Evolutionary conservation across 1,140 invertebrate species (phyloP).

Genomic region (Copidosoma floridanum): DNA sequence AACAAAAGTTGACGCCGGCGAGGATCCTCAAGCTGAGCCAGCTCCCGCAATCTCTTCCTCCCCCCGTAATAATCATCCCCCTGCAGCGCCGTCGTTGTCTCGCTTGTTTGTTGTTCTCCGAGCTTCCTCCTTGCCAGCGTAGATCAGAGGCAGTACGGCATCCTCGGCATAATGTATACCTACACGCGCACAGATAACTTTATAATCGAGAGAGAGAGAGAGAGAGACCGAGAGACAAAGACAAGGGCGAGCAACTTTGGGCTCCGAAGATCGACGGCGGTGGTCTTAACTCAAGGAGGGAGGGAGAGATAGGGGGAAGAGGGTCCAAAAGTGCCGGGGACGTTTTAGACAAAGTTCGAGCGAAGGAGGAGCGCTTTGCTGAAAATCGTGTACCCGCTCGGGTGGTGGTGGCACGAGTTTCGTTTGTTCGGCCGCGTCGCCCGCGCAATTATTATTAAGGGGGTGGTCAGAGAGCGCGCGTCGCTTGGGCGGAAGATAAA

Average conservation of each 20-base stretch:
- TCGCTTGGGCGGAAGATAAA: neutral
- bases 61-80: neutral
- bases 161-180: too few species aligned
- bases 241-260: conserved; percentile 12
- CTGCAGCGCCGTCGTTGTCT: neutral
- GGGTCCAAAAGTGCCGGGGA: conserved; percentile 10
- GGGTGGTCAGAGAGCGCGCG: too few species aligned
- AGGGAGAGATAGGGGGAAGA: too few species aligned
- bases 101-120: conserved; percentile 7
- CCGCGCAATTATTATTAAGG: conserved; percentile 19
- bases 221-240: neutral
- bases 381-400: neutral
- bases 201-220: conserved; percentile 7
- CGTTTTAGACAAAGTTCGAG: conserved; percentile 8
- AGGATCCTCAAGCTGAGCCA: too few species aligned
- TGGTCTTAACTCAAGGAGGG: neutral
- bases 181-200: conserved; percentile 11
- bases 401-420: neutral
- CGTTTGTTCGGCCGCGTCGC: conserved; percentile 7
- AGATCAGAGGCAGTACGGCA: too few species aligned
- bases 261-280: conserved; percentile 18
- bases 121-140: neutral
- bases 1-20: too few species aligned
- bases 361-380: neutral
- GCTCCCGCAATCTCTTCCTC: too few species aligned